Percentiles rank a stretch among this genome's conserved stretches.
These are phyloP conservation scores for Periophthalmus modestus DNA, from an alignment of 2,113 vertebrate species.

Conservation along the genomic window DNA sequence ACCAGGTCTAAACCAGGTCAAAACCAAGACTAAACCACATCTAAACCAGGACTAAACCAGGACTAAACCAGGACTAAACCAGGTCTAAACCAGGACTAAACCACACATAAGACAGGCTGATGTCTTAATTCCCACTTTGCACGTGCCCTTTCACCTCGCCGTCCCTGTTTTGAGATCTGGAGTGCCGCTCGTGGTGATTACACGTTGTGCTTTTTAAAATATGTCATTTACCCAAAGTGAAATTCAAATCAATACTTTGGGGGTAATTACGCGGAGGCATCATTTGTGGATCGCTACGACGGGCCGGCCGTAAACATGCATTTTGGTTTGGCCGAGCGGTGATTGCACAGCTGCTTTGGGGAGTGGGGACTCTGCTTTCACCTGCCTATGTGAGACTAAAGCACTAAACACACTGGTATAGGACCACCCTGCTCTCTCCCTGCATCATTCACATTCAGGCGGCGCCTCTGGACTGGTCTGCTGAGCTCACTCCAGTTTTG, in stretches of 20 bases:
- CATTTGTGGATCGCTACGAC: slow-evolving; percentile 47
- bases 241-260: slow-evolving; percentile 37
- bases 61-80: neutral
- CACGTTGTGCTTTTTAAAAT: slow-evolving; percentile 34
- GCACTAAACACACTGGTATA: slow-evolving; percentile 42
- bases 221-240: slow-evolving; percentile 21
- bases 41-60: neutral
- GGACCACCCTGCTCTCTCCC: slow-evolving; percentile 83
- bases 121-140: neutral
- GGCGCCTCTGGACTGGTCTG: slow-evolving; percentile 84
- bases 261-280: slow-evolving; percentile 27
- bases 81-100: neutral
- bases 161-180: slow-evolving; percentile 22
- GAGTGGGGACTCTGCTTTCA: slow-evolving; percentile 78
- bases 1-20: neutral
- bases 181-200: slow-evolving; percentile 33
- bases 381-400: slow-evolving; percentile 63
- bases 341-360: slow-evolving; percentile 66
- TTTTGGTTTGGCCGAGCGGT: slow-evolving; percentile 45
- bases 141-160: neutral
- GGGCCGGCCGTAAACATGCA: slow-evolving; percentile 17
- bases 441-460: slow-evolving; percentile 86
- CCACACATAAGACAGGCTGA: neutral
- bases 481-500: slow-evolving; percentile 86
- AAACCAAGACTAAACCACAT: neutral